Base-by-base conservation (phyloP, 2,797 vertebrate genomes). In the Alfaro cultratus region DNA sequence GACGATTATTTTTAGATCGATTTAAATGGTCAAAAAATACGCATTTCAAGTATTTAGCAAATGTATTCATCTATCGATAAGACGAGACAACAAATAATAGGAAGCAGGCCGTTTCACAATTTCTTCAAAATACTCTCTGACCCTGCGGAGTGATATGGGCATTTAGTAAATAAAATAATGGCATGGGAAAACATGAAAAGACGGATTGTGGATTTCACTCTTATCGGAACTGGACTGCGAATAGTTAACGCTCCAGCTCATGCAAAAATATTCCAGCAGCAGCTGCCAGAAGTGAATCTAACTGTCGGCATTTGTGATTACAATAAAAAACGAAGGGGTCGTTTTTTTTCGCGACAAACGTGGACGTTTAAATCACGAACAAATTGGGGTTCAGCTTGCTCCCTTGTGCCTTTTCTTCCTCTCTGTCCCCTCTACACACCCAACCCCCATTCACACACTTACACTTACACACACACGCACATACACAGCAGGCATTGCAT, bases 81-180 rank as follows among this genome's bases (percentile, higher is more conserved):
- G 29, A 75, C 26, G 29, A 86, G 73, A 67, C 5, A 18, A 64
- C 71, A 41, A 11, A 51, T 76, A 84, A 76, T 21, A n/a, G 21
- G 26, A 18, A 45, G 57, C 2, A 76, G 79, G 68, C 51, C 84
- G 46, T 89, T 91, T 88, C 78, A 78, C 91, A 92, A 92, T 94
- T 93, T 94, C 90, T 93, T 95, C 88, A 94, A 95, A 94, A 95
- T 95, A 94, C 94, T 95, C 92, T 92, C 93, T 96, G 96, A 96
- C 95, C 96, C 95, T 86, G 96, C 96, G 96, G 95, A 97, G 76
- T 85, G 91, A 96, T 96, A 96, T 86, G 85, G 88, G 90, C 93
- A 95, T 95, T 95, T 95, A 95, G 95, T 96, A 96, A 96, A 96
- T 96, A 95, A 96, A 94, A 95, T 95, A 96, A 95, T 94, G 95